phyloP scores from a whole-genome alignment of 1,140 invertebrate genomes.

The Mesaphorura yosii region DNA sequence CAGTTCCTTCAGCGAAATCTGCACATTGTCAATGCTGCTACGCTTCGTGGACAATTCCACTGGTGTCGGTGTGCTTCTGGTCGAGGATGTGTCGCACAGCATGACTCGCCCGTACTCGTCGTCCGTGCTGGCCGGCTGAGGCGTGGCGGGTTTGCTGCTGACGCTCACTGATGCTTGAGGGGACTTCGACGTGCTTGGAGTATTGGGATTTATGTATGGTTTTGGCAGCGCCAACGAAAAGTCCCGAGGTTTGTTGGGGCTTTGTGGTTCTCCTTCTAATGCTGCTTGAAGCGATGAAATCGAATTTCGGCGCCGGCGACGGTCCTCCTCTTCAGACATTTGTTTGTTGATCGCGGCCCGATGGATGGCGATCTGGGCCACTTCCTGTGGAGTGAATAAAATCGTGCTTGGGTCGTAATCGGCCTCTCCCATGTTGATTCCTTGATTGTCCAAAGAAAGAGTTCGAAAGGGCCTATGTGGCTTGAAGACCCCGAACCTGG shows the following conservation, averaged over 20 bases:
- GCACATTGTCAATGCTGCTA: constrained; percentile 28
- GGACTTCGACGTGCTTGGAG: background rate
- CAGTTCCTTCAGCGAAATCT: constrained; percentile 29
- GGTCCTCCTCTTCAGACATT: constrained; percentile 34
- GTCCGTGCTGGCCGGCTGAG: background rate
- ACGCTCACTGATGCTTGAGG: background rate
- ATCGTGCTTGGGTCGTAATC: constrained; percentile 35
- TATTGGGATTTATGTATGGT: constrained; percentile 17
- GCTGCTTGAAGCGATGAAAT: constrained; percentile 13
- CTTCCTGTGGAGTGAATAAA: constrained; percentile 37
- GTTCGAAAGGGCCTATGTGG: constrained; percentile 23
- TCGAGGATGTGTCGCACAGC: background rate
- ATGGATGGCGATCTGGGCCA: constrained; percentile 39
- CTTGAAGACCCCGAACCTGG: constrained; percentile 2
- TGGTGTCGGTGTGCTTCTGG: background rate
- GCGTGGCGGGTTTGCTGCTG: background rate
- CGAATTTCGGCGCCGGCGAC: constrained; percentile 20
- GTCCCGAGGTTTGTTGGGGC: constrained; percentile 4
- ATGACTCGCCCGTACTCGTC: background rate
- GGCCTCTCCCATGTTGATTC: background rate
- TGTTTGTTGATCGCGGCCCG: constrained; percentile 40
- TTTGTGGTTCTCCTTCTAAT: background rate
- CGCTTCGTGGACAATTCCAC: background rate
- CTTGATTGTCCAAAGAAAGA: constrained; percentile 18
- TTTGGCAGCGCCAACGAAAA: constrained; percentile 14